Base-by-base conservation (phyloP, 2,113 vertebrate genomes). In the Piaya cayana region DNA sequence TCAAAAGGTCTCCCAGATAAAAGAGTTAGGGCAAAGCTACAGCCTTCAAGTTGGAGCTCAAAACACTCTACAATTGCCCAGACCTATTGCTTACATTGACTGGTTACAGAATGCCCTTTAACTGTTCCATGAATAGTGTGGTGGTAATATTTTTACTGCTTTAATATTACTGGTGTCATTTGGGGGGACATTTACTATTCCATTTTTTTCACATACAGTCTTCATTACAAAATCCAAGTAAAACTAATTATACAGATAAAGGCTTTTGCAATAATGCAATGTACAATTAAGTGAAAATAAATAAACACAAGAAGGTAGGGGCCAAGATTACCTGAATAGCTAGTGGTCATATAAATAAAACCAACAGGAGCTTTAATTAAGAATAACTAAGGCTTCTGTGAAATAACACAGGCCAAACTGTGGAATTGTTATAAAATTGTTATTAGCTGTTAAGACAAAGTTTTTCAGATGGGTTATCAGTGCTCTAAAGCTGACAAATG, bases 231-330 rank as follows among this genome's bases (percentile, higher is more conserved):
- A 95, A 90, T 78, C 82, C 53, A 52, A 49, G 79, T 92, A 75
- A 95, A 92, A 74, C 52, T 91, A 96, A 95, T 96, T 93, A 94
- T 11, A 70, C 10, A 88, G 92, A 97, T 70, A 94, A 92, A 80
- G 39, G 43, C 43, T 86, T 83, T 64, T 86, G 75, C 0, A 3
- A 90, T 92, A 95, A 96, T 25, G 26, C 76, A 92, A 32, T 27
- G 50, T 83, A 90, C 34, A 82, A 93, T 23, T 59, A 94, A 86
- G 34, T 68, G 27, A 74, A 85, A 95, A 89, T 50, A 90, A 90
- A 67, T 74, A 88, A 91, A 88, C 2, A 86, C 36, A 93, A 83
- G 25, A 88, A 80, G 21, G 43, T 39, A 76, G 70, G 69, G 32
- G 6, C 32, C 50, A 79, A 85, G 74, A 91, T 65, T 69, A 92